phyloP scores from a whole-genome alignment of 2,113 vertebrate species.

The Nibea albiflora region DNA sequence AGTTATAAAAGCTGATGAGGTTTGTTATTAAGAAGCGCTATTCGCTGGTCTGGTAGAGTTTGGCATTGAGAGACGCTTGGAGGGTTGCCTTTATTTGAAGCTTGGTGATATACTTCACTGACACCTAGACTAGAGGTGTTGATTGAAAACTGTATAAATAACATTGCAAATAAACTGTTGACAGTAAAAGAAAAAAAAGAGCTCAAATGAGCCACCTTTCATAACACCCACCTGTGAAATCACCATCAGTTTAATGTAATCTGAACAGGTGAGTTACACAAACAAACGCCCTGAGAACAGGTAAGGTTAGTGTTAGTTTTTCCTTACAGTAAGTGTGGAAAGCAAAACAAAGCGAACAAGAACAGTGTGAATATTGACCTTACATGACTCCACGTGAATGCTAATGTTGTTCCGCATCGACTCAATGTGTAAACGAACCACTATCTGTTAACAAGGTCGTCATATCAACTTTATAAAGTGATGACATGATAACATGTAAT shows the following conservation, averaged over 20 bases:
- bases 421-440: neutral
- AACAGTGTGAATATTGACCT: neutral
- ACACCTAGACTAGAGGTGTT: neutral
- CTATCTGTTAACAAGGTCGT: neutral
- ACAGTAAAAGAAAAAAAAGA: no score
- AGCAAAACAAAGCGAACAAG: neutral
- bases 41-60: constrained; percentile 4
- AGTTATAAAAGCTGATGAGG: constrained; percentile 21
- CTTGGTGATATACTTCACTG: neutral
- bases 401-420: neutral
- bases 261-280: no score
- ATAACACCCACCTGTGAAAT: no score
- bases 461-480: neutral
- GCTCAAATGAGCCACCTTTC: no score
- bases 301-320: no score
- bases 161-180: neutral
- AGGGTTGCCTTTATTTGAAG: constrained; percentile 5
- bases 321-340: neutral
- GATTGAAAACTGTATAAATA: neutral
- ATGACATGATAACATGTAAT: neutral
- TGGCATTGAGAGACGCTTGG: neutral
- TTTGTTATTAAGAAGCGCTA: constrained; percentile 15
- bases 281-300: no score
- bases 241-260: no score
- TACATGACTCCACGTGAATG: neutral